phyloP scores from a whole-genome alignment of 1,140 invertebrate genomes.

The Cyclina sinensis region DNA sequence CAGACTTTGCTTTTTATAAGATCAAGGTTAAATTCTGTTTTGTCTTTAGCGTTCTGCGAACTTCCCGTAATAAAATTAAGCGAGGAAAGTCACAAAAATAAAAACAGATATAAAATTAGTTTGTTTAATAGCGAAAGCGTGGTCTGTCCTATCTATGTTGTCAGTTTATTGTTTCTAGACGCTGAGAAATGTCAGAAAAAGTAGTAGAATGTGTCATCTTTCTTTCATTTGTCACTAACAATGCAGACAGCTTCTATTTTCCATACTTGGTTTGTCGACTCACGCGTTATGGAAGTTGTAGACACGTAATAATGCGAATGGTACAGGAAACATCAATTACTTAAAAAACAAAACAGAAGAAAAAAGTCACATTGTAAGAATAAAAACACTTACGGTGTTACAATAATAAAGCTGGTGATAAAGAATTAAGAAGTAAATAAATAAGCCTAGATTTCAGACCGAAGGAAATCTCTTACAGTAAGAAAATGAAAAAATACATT shows the following conservation, averaged over 20 bases:
- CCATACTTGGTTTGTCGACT: neutral
- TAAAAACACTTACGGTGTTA: neutral
- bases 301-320: neutral
- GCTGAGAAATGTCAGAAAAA: slow-evolving; percentile 25
- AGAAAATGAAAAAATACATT: too few relatives aligned
- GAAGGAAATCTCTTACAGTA: too few relatives aligned
- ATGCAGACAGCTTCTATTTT: slow-evolving; percentile 5
- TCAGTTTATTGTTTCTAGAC: neutral
- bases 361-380: neutral
- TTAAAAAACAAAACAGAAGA: too few relatives aligned
- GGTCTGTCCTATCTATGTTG: neutral
- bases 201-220: slow-evolving; percentile 2
- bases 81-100: too few relatives aligned
- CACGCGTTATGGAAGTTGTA: neutral
- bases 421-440: neutral
- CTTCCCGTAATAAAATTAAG: too few relatives aligned
- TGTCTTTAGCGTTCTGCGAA: too few relatives aligned
- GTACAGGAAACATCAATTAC: slow-evolving; percentile 26
- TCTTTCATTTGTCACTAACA: slow-evolving; percentile 17
- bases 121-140: neutral
- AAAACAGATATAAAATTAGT: neutral
- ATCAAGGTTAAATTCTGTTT: too few relatives aligned
- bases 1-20: too few relatives aligned
- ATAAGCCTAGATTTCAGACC: too few relatives aligned
- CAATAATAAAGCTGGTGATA: neutral